Evolutionary conservation across 2,888 invertebrate species (phyloP).

Genomic region (Neoascia interrupta): DNA sequence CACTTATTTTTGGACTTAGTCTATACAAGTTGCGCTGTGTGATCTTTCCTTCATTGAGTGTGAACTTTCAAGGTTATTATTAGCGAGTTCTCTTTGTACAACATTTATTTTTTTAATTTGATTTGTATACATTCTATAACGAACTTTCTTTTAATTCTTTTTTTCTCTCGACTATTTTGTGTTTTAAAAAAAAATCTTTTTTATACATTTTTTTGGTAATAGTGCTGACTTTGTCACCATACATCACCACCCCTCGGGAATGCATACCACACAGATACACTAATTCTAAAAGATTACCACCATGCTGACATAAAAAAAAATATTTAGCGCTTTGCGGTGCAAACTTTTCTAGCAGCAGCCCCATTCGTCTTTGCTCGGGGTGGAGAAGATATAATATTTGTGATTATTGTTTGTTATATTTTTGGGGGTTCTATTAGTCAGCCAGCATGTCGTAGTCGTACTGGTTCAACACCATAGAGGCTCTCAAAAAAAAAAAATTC

Average conservation of each 20-base stretch:
- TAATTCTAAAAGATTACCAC: too few species aligned
- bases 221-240: background rate
- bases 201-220: too few species aligned
- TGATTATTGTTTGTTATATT: conserved; percentile 34
- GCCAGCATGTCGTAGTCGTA: conserved; percentile 38
- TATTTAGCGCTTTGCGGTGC: conserved; percentile 21
- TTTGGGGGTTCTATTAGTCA: conserved; percentile 53
- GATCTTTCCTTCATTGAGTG: conserved; percentile 56
- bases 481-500: conserved; percentile 13
- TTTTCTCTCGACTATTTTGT: conserved; percentile 25
- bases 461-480: conserved; percentile 34
- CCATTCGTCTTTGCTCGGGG: conserved; percentile 17
- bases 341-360: conserved; percentile 18
- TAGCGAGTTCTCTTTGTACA: too few species aligned
- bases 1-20: conserved; percentile 69
- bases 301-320: too few species aligned
- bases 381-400: conserved; percentile 33
- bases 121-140: conserved; percentile 10
- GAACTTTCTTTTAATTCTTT: background rate
- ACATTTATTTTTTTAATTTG: background rate
- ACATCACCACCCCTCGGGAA: background rate
- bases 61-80: conserved; percentile 69
- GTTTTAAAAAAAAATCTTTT: background rate
- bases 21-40: conserved; percentile 51
- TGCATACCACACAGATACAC: too few species aligned